phyloP scores from a whole-genome alignment of 2,888 invertebrate species.

The Aphelenchoides bicaudatus region DNA sequence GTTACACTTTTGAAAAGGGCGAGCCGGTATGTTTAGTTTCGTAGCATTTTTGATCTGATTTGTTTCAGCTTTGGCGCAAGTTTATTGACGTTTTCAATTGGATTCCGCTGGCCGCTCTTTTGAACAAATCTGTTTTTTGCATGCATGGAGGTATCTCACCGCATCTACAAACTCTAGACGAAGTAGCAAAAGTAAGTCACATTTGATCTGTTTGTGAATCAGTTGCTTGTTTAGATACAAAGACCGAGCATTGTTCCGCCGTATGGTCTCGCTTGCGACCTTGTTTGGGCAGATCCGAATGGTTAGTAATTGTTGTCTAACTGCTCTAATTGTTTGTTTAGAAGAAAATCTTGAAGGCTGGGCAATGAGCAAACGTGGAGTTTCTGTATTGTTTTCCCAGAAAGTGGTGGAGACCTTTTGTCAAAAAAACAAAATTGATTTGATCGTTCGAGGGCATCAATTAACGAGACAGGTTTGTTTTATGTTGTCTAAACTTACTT shows the following conservation, averaged over 20 bases:
- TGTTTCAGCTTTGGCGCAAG: conserved; percentile 39
- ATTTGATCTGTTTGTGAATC: not conserved
- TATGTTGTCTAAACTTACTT: not conserved
- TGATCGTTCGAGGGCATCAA: conserved; percentile 67
- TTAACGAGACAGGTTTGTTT: conserved; percentile 59
- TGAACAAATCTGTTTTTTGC: conserved; percentile 37
- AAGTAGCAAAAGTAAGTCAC: conserved; percentile 33
- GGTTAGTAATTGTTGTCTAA: conserved; percentile 23
- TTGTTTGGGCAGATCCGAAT: conserved; percentile 48
- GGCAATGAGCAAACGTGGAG: conserved; percentile 62
- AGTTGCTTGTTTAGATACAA: conserved; percentile 26
- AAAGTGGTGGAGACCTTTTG: conserved; percentile 65
- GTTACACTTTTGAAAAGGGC: conserved; percentile 18
- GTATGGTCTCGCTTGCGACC: conserved; percentile 45
- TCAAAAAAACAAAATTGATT: conserved; percentile 63
- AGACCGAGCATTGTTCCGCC: conserved; percentile 45
- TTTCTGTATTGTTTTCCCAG: conserved; percentile 66
- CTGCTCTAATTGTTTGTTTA: no score
- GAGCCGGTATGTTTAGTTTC: conserved; percentile 23
- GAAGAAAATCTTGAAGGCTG: conserved; percentile 35
- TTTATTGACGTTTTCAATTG: conserved; percentile 47
- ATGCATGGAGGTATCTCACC: conserved; percentile 56
- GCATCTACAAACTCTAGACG: conserved; percentile 33
- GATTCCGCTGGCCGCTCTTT: conserved; percentile 45
- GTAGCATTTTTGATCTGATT: not conserved